Base-by-base conservation (phyloP, 1,140 invertebrate genomes). In the Melitaea cinxia region DNA sequence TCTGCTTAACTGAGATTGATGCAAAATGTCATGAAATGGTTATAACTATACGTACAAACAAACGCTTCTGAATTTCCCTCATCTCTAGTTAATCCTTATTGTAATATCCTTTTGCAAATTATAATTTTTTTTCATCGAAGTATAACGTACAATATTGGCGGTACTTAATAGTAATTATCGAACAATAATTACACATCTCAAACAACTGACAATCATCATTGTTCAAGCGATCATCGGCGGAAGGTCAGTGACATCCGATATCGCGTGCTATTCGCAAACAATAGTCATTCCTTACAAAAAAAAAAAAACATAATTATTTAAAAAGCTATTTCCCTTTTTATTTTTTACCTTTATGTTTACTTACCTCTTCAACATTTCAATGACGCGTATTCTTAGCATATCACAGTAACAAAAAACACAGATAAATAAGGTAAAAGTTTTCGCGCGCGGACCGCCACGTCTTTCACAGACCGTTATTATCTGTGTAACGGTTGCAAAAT, bases 331-430 rank as follows among this genome's bases (percentile, higher is more conserved):
- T 42, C 37, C 37, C 17, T 17, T 19, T 17, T 42, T 42, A 17
- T 17, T 15, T 23, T 12, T 23, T 23, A 12, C 21, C 21, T 7
- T 10, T 47, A 21, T 23, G 9, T 47, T 21, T 21, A 28, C 69
- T 59, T 73, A 85, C 83, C 83, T 80, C 73, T 85, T 82, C 26
- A 83, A 58, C 33, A 82, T 64, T 60, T 83, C 80, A 68, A 80
- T 65, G 7, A 75, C 23, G 50, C 59, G 72, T 61, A 42, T 37
- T 73, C 61, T 68, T 53, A 58, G 54, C 76, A 79, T 83, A 65
- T 65, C 70, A 64, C 30, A 39, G 23, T 30, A 67, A 52, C 49
- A n/a, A 14, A 55, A 26, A 33, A 10, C 28, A 63, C 52, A 63
- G 53, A 63, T 66, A 28, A 35, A 19, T 19, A 24, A 50, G 49